Evolutionary conservation across 2,797 vertebrate genomes (phyloP), one percentile per base, ranked within the genome.

Genomic region (Pangasius krempfi): DNA sequence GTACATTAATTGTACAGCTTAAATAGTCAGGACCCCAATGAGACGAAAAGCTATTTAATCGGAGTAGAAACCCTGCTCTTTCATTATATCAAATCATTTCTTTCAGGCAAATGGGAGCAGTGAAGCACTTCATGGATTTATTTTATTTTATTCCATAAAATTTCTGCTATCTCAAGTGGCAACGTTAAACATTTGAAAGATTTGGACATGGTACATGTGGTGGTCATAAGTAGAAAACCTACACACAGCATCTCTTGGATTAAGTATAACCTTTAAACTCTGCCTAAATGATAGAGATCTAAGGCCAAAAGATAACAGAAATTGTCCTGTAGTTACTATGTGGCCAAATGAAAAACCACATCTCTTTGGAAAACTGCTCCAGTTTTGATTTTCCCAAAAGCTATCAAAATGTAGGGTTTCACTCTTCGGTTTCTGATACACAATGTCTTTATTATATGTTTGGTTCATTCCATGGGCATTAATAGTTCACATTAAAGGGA

Each of bases 301-400:
- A 85, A 85, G 30, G 66, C 84, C 50, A 86, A 86, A 75, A 40
- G 52, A 85, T 83, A 66, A 14, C 4, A 14, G 2, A 25, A 7
- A 40, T 30, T 56, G 44, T 86, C 54, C 27, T 50, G 40, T 62
- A 80, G 66, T 86, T 86, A 84, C 79, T 82, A 62, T 91, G 89
- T 90, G 84, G 87, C 80, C 89, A 79, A 60, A 87, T 89, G 68
- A 58, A 78, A 86, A 83, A 83, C 86, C 88, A 82, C 58, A 76
- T 81, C 85, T 92, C 93, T 93, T 92, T 93, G 92, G 91, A 89
- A 92, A 89, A 78, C 72, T 37, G 87, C 90, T 86, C 68, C 84
- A 86, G 84, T 88, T 89, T 84, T 85, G 70, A 81, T 89, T 89
- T 87, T 50, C 66, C 54, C 87, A 82, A 80, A 86, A 56, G 82